These are phyloP conservation scores for Enteromius argenteus DNA, from an alignment of 2,797 vertebrate genomes.

Conservation along the genomic window DNA sequence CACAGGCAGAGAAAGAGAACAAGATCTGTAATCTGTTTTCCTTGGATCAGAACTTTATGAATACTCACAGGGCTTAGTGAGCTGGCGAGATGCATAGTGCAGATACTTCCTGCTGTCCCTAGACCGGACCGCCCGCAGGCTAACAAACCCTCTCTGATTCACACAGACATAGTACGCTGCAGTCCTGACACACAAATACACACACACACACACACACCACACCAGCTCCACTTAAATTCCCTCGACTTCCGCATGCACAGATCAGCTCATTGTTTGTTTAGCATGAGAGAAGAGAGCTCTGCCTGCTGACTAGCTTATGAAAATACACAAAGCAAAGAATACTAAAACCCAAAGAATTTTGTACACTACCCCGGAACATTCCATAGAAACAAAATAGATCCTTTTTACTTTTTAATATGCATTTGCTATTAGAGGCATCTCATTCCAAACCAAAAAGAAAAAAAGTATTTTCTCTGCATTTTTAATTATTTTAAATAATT, in stretches of 20 bases:
- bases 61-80: slow-evolving; percentile 50
- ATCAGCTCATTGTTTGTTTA: slow-evolving; percentile 34
- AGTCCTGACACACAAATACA: background rate
- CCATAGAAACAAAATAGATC: background rate
- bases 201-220: background rate
- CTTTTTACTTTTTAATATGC: background rate
- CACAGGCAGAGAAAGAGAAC: slow-evolving; percentile 39
- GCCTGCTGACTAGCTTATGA: slow-evolving; percentile 18
- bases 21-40: slow-evolving; percentile 60
- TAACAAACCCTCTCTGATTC: slow-evolving; percentile 35
- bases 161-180: slow-evolving; percentile 5
- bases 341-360: background rate
- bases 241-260: background rate
- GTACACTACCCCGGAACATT: background rate
- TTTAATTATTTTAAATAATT: background rate
- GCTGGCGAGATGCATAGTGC: slow-evolving; percentile 42
- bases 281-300: slow-evolving; percentile 1
- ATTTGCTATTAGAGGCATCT: background rate
- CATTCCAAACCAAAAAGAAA: background rate
- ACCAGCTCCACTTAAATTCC: slow-evolving; percentile 19
- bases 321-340: slow-evolving; percentile 23
- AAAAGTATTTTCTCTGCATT: background rate
- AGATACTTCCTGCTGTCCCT: slow-evolving; percentile 48
- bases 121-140: slow-evolving; percentile 39
- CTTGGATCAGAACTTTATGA: slow-evolving; percentile 47